Conservation (phyloP, 2,113 vertebrate genomes). For the Aegotheles bennettii region DNA sequence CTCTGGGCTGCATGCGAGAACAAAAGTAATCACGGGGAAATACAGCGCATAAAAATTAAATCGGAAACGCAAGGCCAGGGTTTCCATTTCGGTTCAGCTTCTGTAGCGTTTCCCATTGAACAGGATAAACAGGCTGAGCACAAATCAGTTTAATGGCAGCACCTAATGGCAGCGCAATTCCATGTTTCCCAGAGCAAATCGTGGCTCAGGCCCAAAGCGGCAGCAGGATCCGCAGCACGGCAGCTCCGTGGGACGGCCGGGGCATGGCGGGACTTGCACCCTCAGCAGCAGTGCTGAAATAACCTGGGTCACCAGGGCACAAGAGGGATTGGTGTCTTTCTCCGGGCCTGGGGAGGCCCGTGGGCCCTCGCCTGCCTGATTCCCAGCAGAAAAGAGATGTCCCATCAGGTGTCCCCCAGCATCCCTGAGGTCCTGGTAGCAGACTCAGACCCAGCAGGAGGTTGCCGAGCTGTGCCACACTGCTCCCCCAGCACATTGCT, state of each 20-base stretch:
- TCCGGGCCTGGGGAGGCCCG: rapidly evolving
- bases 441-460: rapidly evolving
- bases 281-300: not conserved
- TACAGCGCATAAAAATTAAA: not conserved
- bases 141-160: slow-evolving; percentile 51
- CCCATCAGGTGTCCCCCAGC: not conserved
- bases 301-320: rapidly evolving
- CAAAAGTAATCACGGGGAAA: slow-evolving; percentile 45
- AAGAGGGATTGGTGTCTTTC: not conserved
- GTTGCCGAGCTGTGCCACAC: not conserved
- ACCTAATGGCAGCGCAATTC: not conserved
- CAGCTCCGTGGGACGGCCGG: rapidly evolving
- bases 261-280: not conserved
- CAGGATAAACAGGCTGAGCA: slow-evolving; percentile 38
- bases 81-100: slow-evolving; percentile 3
- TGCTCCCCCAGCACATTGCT: not conserved
- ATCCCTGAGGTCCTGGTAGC: not conserved
- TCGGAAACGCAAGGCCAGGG: not conserved
- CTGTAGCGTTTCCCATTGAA: not conserved
- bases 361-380: not conserved
- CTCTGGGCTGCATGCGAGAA: not conserved
- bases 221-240: rapidly evolving
- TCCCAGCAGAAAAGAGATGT: not conserved
- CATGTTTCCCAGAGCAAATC: not conserved
- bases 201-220: not conserved